These are phyloP conservation scores for Marronus borbonicus DNA, from an alignment of 2,888 invertebrate genomes.

Conservation along the genomic window DNA sequence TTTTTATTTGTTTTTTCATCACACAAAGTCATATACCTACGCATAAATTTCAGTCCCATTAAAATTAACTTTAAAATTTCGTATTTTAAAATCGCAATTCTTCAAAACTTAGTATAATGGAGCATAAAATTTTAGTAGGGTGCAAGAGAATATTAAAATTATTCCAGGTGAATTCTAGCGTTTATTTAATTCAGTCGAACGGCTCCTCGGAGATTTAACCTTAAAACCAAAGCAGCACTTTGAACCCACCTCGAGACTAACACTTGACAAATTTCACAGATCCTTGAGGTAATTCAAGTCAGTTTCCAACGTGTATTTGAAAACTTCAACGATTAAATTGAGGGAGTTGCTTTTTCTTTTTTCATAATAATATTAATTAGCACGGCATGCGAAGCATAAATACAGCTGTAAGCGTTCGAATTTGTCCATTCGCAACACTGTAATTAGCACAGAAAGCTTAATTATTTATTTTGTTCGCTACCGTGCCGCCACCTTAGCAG, in stretches of 20 bases:
- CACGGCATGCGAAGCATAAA: background rate
- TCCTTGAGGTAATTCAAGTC: slow-evolving; percentile 37
- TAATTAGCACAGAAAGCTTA: slow-evolving; percentile 24
- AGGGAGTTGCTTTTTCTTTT: slow-evolving; percentile 11
- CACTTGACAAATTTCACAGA: slow-evolving; percentile 43
- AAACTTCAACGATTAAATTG: slow-evolving; percentile 28
- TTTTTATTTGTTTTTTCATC: no score
- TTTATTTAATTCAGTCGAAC: slow-evolving; percentile 37
- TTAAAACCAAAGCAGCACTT: slow-evolving; percentile 41
- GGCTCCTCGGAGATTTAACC: slow-evolving; percentile 41
- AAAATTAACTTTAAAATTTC: background rate
- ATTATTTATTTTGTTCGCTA: slow-evolving; percentile 37
- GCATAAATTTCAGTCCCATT: no score
- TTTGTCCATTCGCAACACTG: background rate
- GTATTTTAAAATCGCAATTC: background rate
- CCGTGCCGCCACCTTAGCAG: background rate
- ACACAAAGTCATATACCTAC: no score
- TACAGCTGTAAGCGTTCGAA: background rate
- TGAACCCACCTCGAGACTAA: slow-evolving; percentile 30
- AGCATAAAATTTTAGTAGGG: background rate
- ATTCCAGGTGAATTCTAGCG: slow-evolving; percentile 32
- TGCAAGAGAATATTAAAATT: slow-evolving; percentile 25
- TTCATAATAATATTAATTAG: slow-evolving; percentile 29
- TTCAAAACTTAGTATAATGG: background rate
- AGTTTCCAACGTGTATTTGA: slow-evolving; percentile 38